Evolutionary conservation across 2,797 vertebrate species (phyloP), one percentile per base, ranked within the genome.

Genomic region (Darevskia nairensis): DNA sequence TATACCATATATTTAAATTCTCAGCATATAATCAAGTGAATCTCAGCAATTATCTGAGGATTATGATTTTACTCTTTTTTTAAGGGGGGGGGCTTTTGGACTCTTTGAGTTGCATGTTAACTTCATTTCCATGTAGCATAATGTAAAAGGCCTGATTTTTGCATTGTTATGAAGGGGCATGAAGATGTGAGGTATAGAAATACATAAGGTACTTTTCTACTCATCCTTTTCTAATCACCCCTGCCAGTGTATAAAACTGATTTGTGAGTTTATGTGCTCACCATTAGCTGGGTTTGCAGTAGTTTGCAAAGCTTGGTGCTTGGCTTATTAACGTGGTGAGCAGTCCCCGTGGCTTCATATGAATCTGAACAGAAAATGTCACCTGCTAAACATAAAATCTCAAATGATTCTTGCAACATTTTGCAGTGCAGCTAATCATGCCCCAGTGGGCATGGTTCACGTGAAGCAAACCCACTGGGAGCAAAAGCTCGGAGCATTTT

Each of bases 331-430:
- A 89, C 6, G 3, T 55, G 15, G 0, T 75, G 69, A 85, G 46
- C 83, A 59, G 82, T 41, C 32, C 46, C 35, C 68, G n/a, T 82
- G 72, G 46, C 32, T 69, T 27, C 64, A 41, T 69, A 79, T 85
- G 27, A 66, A 83, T 74, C 55, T 71, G 25, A 64, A 39, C 50
- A 41, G 66, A 74, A 80, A 75, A 75, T 64, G 55, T 72, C 55
- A 74, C 25, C 7, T 74, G 74, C 81, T 68, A 92, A 86, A 59
- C 3, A 64, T 17, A 55, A 90, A 87, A 83, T 74, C 10, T 71
- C 1, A 6, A 69, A 83, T 32, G 0, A 0, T 50, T 78, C 75
- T 55, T 78, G 44, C 44, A 21, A 61, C 88, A 87, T 66, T 85
- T 0, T 89, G 0, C 35, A 1, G 83, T 82, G 7, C 29, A 50